These are phyloP conservation scores for Marmota flaviventris DNA, from an alignment of 2,113 vertebrate species.

Conservation along the genomic window DNA sequence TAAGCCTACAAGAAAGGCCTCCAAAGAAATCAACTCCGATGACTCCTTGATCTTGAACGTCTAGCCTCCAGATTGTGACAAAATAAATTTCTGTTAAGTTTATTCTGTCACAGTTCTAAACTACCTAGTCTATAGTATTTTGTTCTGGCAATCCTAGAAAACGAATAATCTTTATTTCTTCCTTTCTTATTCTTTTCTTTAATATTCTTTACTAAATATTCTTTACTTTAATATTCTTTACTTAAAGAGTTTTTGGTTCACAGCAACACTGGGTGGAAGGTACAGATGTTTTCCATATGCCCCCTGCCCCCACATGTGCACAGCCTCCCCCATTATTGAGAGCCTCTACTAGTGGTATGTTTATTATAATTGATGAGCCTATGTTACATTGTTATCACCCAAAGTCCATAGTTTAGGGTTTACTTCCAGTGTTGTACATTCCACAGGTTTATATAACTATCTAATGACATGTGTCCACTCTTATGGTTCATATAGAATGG, in stretches of 20 bases:
- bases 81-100: background rate
- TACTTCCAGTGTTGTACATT: background rate
- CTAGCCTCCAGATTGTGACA: background rate
- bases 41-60: background rate
- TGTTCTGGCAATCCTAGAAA: background rate
- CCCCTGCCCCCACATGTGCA: background rate
- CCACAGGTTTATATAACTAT: too few relatives aligned
- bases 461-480: too few relatives aligned
- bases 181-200: background rate
- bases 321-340: background rate
- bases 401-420: background rate
- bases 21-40: background rate
- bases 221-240: background rate
- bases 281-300: background rate
- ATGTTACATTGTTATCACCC: background rate
- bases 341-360: background rate
- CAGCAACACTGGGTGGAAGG: background rate
- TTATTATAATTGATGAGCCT: background rate
- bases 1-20: background rate
- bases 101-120: background rate
- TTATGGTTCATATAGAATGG: too few relatives aligned
- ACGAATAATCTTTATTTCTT: background rate
- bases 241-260: background rate
- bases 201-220: background rate
- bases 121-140: background rate